Evolutionary conservation across 1,140 invertebrate genomes (phyloP).

Genomic region (Orchesella cincta): DNA sequence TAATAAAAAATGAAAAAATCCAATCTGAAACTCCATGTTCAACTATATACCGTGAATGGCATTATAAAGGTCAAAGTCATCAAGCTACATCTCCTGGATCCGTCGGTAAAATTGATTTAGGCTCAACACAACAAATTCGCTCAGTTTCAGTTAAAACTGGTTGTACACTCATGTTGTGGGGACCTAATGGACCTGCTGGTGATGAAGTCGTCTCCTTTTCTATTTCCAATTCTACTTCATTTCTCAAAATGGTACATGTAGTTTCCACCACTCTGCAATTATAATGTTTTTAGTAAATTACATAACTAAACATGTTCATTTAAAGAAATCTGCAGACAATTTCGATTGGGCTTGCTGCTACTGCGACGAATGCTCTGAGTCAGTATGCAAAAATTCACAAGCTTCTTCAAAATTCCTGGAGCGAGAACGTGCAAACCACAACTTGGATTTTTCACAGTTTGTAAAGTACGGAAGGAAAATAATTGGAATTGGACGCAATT

Average conservation of each 20-base stretch:
- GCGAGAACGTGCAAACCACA: not conserved
- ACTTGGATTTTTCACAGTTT: constrained; percentile 47
- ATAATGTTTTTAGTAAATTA: constrained; percentile 8
- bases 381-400: constrained; percentile 7
- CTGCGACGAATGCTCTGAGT: not conserved
- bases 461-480: constrained; percentile 60
- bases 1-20: not conserved
- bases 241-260: not conserved
- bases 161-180: not conserved
- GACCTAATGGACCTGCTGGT: no score
- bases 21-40: not conserved
- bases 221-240: not conserved
- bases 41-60: not conserved
- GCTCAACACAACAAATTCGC: not conserved
- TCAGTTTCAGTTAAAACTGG: not conserved
- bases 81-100: not conserved
- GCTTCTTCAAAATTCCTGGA: not conserved
- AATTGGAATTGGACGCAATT: constrained; percentile 63
- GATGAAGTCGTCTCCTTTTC: not conserved
- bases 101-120: not conserved
- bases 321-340: not conserved
- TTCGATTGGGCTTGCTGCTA: constrained; percentile 10
- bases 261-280: not conserved
- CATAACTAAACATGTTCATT: not conserved
- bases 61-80: not conserved